Percentiles rank a stretch among this genome's conserved stretches.
These are phyloP conservation scores for Ennomos fuscantarius DNA, from an alignment of 2,888 invertebrate genomes.

Conservation along the genomic window DNA sequence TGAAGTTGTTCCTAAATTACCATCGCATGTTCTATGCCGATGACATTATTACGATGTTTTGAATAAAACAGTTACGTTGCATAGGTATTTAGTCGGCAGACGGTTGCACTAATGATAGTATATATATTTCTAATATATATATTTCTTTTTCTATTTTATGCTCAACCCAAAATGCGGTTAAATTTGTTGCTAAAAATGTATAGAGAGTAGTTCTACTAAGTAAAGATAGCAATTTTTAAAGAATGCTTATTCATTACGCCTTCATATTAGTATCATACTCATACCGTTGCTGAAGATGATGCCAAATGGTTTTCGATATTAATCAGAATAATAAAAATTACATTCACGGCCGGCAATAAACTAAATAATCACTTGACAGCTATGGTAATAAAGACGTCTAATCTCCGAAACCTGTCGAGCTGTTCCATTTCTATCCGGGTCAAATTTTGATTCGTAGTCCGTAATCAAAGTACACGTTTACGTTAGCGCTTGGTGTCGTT, in stretches of 20 bases:
- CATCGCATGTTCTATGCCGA: slow-evolving; percentile 49
- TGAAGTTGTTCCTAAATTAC: slow-evolving; percentile 31
- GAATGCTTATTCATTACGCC: too few species aligned
- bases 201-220: too few species aligned
- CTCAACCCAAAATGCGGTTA: background rate
- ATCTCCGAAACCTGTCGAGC: slow-evolving; percentile 34
- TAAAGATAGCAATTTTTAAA: too few species aligned
- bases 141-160: background rate
- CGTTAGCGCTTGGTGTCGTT: slow-evolving; percentile 35
- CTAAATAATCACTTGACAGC: slow-evolving; percentile 32
- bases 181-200: too few species aligned
- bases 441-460: slow-evolving; percentile 30
- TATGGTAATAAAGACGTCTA: slow-evolving; percentile 35
- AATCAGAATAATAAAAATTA: slow-evolving; percentile 19
- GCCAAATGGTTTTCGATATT: background rate
- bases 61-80: slow-evolving; percentile 24
- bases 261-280: too few species aligned
- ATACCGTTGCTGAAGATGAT: too few species aligned
- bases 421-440: slow-evolving; percentile 32
- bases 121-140: background rate
- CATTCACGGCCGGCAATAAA: slow-evolving; percentile 23
- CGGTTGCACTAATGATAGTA: slow-evolving; percentile 12
- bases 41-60: slow-evolving; percentile 31
- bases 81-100: slow-evolving; percentile 6
- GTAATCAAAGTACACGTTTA: slow-evolving; percentile 34